Evolutionary conservation across 2,888 invertebrate genomes (phyloP).

Genomic region (Meliscaeva auricollis): DNA sequence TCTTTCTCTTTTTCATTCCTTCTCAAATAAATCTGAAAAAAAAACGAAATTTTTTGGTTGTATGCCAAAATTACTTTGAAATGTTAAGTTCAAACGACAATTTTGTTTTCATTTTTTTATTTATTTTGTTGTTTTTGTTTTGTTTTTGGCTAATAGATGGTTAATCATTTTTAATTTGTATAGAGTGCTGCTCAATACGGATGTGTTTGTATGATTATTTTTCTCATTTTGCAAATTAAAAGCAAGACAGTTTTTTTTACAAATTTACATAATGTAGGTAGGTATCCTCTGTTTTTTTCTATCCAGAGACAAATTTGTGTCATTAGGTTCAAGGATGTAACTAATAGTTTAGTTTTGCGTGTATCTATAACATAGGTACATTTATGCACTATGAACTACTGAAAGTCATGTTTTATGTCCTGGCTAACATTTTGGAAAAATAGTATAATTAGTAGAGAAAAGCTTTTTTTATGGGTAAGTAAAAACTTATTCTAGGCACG

Average conservation of each 20-base stretch:
- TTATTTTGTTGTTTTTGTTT: too few relatives aligned
- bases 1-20: background rate
- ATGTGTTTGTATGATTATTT: background rate
- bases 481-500: conserved; percentile 19
- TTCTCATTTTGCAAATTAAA: conserved; percentile 21
- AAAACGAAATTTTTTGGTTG: conserved; percentile 5
- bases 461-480: conserved; percentile 1
- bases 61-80: conserved; percentile 29
- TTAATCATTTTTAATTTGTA: conserved; percentile 31
- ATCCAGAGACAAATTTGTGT: background rate
- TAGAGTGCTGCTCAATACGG: conserved; percentile 24
- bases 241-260: conserved; percentile 18
- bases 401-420: background rate
- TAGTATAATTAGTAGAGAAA: conserved; percentile 31
- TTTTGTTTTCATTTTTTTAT: background rate
- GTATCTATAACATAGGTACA: background rate
- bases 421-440: background rate
- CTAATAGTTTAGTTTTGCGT: conserved; percentile 22
- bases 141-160: background rate
- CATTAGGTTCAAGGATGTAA: conserved; percentile 38
- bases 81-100: conserved; percentile 17
- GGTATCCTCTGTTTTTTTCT: background rate
- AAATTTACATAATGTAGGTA: background rate
- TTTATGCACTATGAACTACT: background rate
- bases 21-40: background rate